phyloP scores from a whole-genome alignment of 1,140 invertebrate species.

The Rhynchophorus ferrugineus region DNA sequence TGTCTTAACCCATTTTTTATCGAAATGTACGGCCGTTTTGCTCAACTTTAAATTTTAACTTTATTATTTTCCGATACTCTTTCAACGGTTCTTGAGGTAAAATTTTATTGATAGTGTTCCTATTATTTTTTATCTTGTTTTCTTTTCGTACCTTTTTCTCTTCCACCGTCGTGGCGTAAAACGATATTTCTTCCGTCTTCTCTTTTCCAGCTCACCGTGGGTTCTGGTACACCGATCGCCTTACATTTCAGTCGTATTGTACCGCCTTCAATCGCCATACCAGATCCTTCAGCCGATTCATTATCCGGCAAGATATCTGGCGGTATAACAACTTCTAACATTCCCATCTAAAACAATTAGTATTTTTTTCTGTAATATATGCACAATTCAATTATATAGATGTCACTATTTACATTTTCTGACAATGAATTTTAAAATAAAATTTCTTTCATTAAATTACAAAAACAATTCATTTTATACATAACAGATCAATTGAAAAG shows the following conservation, averaged over 20 bases:
- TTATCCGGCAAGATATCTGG: conserved; percentile 71
- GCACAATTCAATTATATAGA: too few species aligned
- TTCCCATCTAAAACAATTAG: conserved; percentile 58
- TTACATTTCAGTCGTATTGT: conserved; percentile 67
- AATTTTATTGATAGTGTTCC: not conserved
- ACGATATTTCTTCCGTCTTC: conserved; percentile 69
- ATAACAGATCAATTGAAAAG: too few species aligned
- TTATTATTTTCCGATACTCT: not conserved
- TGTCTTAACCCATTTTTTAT: not conserved
- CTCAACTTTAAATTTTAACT: not conserved
- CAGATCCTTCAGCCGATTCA: conserved; percentile 47
- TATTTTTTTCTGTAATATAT: too few species aligned
- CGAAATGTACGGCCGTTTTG: not conserved
- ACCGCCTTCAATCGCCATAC: conserved; percentile 65
- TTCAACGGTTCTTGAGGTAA: not conserved
- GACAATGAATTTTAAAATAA: too few species aligned
- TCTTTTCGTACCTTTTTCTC: conserved; percentile 44
- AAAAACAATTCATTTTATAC: too few species aligned
- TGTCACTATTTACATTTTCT: too few species aligned
- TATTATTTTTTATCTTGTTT: not conserved
- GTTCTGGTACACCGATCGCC: conserved; percentile 71
- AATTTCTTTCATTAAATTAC: too few species aligned
- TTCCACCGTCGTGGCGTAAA: conserved; percentile 55
- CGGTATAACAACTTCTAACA: conserved; percentile 74
- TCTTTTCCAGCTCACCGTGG: conserved; percentile 68